Percentiles rank a stretch among this genome's conserved stretches.
phyloP scores from a whole-genome alignment of 2,888 invertebrate genomes.

The Meandrusa payeni region DNA sequence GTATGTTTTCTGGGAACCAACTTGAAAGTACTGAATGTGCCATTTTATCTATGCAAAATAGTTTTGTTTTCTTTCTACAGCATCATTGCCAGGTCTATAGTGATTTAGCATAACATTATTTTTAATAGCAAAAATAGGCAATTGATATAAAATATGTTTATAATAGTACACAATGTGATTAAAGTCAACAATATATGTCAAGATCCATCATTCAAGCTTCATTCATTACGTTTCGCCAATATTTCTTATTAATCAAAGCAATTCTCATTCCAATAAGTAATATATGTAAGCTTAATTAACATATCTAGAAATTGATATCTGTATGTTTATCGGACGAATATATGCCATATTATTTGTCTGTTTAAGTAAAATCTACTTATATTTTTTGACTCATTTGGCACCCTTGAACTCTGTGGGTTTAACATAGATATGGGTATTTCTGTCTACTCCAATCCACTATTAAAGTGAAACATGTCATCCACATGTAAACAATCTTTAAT shows the following conservation, averaged over 20 bases:
- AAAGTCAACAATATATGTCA: slow-evolving; percentile 4
- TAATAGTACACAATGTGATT: slow-evolving; percentile 11
- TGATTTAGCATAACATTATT: slow-evolving; percentile 20
- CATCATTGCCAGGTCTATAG: not conserved
- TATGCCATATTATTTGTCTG: too few species aligned
- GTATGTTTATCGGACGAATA: too few species aligned
- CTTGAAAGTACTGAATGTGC: slow-evolving; percentile 34
- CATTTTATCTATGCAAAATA: slow-evolving; percentile 31
- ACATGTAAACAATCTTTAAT: too few species aligned
- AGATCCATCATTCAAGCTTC: not conserved
- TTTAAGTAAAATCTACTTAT: too few species aligned
- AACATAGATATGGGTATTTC: too few species aligned
- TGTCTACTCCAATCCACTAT: too few species aligned
- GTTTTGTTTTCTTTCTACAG: not conserved
- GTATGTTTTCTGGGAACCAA: slow-evolving; percentile 40
- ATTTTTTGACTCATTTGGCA: too few species aligned
- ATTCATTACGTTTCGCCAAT: slow-evolving; percentile 11
- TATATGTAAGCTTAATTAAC: too few species aligned
- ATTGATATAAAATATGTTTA: not conserved
- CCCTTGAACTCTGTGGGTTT: too few species aligned
- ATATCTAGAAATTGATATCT: too few species aligned
- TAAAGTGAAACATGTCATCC: too few species aligned
- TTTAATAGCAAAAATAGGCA: slow-evolving; percentile 3
- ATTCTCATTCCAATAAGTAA: slow-evolving; percentile 21
- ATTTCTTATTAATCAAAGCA: slow-evolving; percentile 5